phyloP scores from a whole-genome alignment of 2,888 invertebrate genomes.

The Leptopilina syphax region DNA sequence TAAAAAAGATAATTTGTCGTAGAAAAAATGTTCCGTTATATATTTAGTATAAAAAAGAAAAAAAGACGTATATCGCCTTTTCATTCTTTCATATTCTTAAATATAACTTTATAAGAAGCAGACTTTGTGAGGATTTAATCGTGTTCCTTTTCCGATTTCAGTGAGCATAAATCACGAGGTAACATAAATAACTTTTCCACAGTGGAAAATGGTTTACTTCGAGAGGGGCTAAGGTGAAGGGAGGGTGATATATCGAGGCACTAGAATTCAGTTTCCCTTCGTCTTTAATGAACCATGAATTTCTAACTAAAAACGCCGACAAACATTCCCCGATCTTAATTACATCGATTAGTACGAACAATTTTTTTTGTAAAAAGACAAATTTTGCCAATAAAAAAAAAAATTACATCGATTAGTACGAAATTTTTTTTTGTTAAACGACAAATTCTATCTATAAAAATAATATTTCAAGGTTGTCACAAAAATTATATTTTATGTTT shows the following conservation, averaged over 20 bases:
- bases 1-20: too few species aligned
- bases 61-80: not conserved
- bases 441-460: not conserved
- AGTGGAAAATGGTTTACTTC: slow-evolving; percentile 29
- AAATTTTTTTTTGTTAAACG: not conserved
- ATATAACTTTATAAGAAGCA: slow-evolving; percentile 41
- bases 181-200: slow-evolving; percentile 62
- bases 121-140: slow-evolving; percentile 41
- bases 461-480: too few species aligned
- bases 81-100: slow-evolving; percentile 10
- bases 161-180: slow-evolving; percentile 61
- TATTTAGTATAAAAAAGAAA: too few species aligned
- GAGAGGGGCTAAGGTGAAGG: slow-evolving; percentile 3
- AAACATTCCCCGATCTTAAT: slow-evolving; percentile 1
- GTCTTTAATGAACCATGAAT: slow-evolving; percentile 41
- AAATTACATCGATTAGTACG: too few species aligned
- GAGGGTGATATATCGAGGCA: slow-evolving; percentile 33
- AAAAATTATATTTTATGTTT: too few species aligned
- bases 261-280: slow-evolving; percentile 31
- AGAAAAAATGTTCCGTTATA: too few species aligned
- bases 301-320: not conserved
- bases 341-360: not conserved
- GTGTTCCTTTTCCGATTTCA: slow-evolving; percentile 55
- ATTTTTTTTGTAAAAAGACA: too few species aligned
- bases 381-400: too few species aligned